Evolutionary conservation across 1,140 invertebrate genomes (phyloP).

Genomic region (Polypedilum pembai): DNA sequence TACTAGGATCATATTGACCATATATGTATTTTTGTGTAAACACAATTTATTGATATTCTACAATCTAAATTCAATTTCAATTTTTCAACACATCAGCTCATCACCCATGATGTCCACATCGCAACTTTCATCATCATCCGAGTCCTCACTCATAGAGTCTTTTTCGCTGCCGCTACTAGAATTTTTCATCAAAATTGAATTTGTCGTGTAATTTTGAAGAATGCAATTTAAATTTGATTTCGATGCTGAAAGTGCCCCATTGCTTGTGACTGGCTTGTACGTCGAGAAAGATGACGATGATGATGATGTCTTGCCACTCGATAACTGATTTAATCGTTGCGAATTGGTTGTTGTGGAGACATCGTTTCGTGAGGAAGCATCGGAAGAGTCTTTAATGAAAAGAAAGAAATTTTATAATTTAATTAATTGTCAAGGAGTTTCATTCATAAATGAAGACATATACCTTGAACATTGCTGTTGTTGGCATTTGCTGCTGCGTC

Average conservation of each 20-base stretch:
- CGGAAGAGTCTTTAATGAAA: conserved; percentile 30
- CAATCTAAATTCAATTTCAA: conserved; percentile 4
- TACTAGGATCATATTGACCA: too few species aligned
- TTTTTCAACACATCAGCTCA: background rate
- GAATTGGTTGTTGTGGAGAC: background rate
- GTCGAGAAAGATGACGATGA: background rate
- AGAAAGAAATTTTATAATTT: background rate
- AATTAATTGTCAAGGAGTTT: too few species aligned
- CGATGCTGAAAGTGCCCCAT: background rate
- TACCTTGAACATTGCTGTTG: conserved; percentile 33
- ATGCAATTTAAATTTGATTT: conserved; percentile 29
- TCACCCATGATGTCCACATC: conserved; percentile 44
- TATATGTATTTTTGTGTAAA: too few species aligned
- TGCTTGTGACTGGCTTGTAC: background rate
- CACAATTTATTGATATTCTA: too few species aligned
- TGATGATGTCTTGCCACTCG: background rate
- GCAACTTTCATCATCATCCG: conserved; percentile 38
- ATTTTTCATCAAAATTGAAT: conserved; percentile 23
- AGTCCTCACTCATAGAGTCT: conserved; percentile 37
- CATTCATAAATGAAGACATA: conserved; percentile 30
- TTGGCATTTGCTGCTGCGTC: conserved; percentile 45
- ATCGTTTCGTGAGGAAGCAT: background rate
- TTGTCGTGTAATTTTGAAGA: conserved; percentile 20
- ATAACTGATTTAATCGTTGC: background rate
- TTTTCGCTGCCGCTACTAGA: conserved; percentile 31